Percentiles rank a stretch among this genome's conserved stretches.
phyloP scores from a whole-genome alignment of 2,113 vertebrate species.

The Tapirus terrestris region DNA sequence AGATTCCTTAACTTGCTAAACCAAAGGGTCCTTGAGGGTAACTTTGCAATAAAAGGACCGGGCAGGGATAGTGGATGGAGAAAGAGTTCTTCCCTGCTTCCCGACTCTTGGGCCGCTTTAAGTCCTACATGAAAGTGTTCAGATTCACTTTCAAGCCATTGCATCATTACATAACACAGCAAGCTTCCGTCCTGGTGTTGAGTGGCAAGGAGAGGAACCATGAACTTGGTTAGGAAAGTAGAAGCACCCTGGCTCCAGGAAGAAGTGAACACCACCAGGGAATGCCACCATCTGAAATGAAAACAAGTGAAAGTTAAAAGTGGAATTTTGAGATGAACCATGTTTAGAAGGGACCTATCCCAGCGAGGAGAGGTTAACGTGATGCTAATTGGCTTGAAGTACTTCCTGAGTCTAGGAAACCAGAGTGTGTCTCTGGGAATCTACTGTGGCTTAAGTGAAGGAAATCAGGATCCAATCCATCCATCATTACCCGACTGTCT shows the following conservation, averaged over 20 bases:
- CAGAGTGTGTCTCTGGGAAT: neutral
- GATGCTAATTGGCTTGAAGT: neutral
- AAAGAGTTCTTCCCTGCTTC: too few relatives aligned
- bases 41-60: too few relatives aligned
- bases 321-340: too few relatives aligned
- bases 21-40: neutral
- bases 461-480: neutral
- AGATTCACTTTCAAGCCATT: neutral
- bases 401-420: neutral
- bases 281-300: neutral
- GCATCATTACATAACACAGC: neutral
- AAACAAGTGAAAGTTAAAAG: too few relatives aligned
- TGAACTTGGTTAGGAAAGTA: neutral
- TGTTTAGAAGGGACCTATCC: neutral
- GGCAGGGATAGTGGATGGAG: neutral
- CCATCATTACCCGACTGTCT: neutral
- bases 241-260: neutral
- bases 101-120: neutral
- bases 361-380: fast-evolving
- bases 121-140: fast-evolving
- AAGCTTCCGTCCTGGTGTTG: neutral
- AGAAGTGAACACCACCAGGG: neutral
- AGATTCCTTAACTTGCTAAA: fast-evolving
- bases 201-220: neutral
- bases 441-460: too few relatives aligned